phyloP scores from a whole-genome alignment of 2,113 vertebrate genomes.

The Eptesicus fuscus region DNA sequence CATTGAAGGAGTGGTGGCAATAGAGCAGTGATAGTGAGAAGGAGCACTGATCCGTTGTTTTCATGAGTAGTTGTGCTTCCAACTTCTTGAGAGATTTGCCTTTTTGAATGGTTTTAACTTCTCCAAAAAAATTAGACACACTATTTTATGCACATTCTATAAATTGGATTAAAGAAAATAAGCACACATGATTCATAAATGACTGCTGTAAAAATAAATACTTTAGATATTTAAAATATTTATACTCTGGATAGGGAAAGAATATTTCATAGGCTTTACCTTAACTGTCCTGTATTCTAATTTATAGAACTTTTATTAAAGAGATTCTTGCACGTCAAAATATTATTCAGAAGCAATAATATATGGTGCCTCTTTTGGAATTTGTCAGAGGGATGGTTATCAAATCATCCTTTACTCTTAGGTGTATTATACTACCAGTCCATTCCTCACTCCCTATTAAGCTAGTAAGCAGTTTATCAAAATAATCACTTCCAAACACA shows the following conservation, averaged over 20 bases:
- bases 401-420: neutral
- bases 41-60: neutral
- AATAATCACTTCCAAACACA: neutral
- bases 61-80: neutral
- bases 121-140: neutral
- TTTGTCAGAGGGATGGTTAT: neutral
- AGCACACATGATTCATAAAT: neutral
- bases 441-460: neutral
- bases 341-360: neutral
- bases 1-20: neutral
- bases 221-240: neutral
- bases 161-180: neutral
- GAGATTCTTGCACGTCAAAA: neutral
- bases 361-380: neutral
- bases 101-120: neutral
- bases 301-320: neutral
- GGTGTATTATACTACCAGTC: neutral
- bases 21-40: neutral
- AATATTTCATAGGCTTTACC: neutral
- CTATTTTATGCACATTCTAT: neutral
- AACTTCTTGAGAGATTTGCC: neutral
- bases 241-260: neutral
- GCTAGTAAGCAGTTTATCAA: slow-evolving; percentile 1
- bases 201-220: neutral
- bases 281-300: neutral